phyloP scores from a whole-genome alignment of 2,113 vertebrate genomes.

The Otocyon megalotis region DNA sequence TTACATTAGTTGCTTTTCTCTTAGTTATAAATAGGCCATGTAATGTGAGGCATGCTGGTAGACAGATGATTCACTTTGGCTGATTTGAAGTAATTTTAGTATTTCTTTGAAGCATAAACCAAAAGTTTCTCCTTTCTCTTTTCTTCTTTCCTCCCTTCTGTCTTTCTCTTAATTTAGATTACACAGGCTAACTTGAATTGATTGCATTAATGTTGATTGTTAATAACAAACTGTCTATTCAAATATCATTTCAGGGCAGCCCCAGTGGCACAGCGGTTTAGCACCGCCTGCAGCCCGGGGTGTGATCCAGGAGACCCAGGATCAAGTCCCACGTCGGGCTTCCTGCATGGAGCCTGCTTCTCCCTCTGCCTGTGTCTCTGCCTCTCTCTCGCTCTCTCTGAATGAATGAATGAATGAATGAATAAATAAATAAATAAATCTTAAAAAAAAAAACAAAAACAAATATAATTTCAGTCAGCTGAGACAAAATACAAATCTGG shows the following conservation, averaged over 20 bases:
- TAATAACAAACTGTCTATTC: neutral
- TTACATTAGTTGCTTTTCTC: neutral
- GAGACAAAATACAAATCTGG: conserved; percentile 30
- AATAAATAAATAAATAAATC: too few species aligned
- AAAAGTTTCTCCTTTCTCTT: conserved; percentile 4
- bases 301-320: too few species aligned
- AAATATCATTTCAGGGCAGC: neutral
- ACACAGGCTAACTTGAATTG: conserved; percentile 33
- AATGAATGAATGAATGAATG: too few species aligned
- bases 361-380: too few species aligned
- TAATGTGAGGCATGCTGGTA: neutral
- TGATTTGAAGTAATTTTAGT: conserved; percentile 37
- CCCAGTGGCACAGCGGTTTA: too few species aligned
- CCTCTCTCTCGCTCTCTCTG: too few species aligned
- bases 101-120: conserved; percentile 47
- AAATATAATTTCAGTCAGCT: neutral
- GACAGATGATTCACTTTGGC: conserved; percentile 10
- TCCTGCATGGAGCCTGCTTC: too few species aligned
- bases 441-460: too few species aligned
- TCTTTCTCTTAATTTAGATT: conserved; percentile 15
- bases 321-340: too few species aligned
- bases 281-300: too few species aligned
- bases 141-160: neutral
- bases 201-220: neutral
- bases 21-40: neutral